A percentile compares a stretch with the other conserved stretches of the same genome.
phyloP scores from a whole-genome alignment of 2,113 vertebrate species.

The Lampris megalopsis region DNA sequence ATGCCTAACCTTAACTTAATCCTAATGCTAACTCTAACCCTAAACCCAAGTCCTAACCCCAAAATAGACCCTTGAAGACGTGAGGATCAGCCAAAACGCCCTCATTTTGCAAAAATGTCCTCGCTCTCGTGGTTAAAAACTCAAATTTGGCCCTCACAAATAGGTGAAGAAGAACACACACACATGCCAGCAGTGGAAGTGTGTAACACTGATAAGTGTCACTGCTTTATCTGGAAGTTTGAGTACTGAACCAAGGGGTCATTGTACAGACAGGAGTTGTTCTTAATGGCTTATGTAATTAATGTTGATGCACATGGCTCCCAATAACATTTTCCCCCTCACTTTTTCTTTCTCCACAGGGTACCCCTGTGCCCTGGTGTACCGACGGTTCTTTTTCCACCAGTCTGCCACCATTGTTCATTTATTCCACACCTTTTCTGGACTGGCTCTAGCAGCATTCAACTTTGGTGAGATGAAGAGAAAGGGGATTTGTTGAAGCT shows the following conservation, averaged over 20 bases:
- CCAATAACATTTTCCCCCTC: constrained; percentile 16
- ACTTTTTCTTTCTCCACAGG: constrained; percentile 78
- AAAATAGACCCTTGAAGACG: no score
- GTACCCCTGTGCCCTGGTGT: constrained; percentile 93
- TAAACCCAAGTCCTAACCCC: no score
- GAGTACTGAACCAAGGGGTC: constrained; percentile 30
- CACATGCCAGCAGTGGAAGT: neutral
- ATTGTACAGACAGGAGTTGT: constrained; percentile 3
- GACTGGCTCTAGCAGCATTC: constrained; percentile 93
- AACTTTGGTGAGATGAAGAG: constrained; percentile 93
- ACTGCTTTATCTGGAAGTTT: neutral
- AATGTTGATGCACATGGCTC: constrained; percentile 1
- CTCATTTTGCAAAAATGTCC: no score
- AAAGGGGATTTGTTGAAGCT: neutral
- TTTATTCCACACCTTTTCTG: constrained; percentile 89
- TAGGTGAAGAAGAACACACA: neutral
- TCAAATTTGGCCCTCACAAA: no score
- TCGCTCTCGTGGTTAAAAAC: no score
- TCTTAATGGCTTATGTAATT: neutral
- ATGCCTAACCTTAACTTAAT: no score
- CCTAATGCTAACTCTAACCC: no score
- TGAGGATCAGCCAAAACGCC: no score
- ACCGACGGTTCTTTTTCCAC: constrained; percentile 90
- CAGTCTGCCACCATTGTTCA: constrained; percentile 90
- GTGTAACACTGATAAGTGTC: neutral